A percentile compares a stretch with the other conserved stretches of the same genome.
phyloP scores from a whole-genome alignment of 1,140 invertebrate genomes.

The Cheumatopsyche charites region DNA sequence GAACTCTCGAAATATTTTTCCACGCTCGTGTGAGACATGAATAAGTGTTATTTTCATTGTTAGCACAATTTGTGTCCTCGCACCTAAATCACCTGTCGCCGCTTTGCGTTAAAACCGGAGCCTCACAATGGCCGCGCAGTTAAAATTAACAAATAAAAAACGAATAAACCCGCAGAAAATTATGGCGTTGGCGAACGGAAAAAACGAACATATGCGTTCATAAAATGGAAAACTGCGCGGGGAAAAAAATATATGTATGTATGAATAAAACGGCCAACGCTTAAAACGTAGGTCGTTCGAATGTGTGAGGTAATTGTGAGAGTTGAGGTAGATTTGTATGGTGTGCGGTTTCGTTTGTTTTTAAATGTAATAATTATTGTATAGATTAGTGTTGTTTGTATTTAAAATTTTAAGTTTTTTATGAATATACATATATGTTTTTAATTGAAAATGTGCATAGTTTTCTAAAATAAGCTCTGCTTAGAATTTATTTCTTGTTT shows the following conservation, averaged over 20 bases:
- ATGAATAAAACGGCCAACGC: not conserved
- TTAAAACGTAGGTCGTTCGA: too few relatives aligned
- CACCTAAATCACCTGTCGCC: constrained; percentile 33
- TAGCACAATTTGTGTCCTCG: constrained; percentile 23
- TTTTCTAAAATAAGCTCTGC: too few relatives aligned
- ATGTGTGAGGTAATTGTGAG: too few relatives aligned
- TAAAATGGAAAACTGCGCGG: not conserved
- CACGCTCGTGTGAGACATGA: not conserved
- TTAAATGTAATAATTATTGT: too few relatives aligned
- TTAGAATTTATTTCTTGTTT: too few relatives aligned
- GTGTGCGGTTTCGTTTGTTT: too few relatives aligned
- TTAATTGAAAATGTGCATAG: too few relatives aligned
- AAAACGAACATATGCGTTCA: not conserved
- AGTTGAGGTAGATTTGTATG: too few relatives aligned
- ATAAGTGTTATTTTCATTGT: constrained; percentile 32
- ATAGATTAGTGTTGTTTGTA: too few relatives aligned
- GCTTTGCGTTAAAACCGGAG: constrained; percentile 8
- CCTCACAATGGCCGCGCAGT: constrained; percentile 14
- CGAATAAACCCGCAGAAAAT: constrained; percentile 8
- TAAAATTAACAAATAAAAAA: constrained; percentile 28
- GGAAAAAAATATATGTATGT: not conserved
- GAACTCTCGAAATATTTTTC: too few relatives aligned
- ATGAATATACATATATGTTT: too few relatives aligned
- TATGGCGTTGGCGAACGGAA: not conserved
- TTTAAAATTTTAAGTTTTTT: too few relatives aligned